These are phyloP conservation scores for Lepidonotus clava DNA, from an alignment of 2,888 invertebrate genomes.

Conservation along the genomic window DNA sequence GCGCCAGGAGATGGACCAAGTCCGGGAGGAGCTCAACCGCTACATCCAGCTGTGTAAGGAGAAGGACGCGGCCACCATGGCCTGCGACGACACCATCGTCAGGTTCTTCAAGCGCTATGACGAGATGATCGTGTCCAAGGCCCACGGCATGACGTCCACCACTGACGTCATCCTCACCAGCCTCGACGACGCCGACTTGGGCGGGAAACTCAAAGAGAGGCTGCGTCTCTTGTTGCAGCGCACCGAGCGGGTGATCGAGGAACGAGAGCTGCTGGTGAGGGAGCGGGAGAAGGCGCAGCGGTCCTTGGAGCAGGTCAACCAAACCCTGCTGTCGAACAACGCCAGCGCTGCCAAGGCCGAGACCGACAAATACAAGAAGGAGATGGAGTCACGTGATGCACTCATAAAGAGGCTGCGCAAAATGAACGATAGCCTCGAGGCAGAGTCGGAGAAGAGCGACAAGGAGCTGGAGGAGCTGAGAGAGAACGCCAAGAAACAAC, in stretches of 20 bases:
- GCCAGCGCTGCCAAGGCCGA: neutral
- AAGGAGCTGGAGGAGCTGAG: neutral
- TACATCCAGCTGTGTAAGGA: neutral
- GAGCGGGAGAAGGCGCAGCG: conserved; percentile 20
- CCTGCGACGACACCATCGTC: neutral
- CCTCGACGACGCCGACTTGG: neutral
- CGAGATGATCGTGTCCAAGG: neutral
- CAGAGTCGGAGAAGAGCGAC: conserved; percentile 15
- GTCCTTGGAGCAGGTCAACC: neutral
- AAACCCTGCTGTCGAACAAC: neutral
- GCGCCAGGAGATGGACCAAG: conserved; percentile 59
- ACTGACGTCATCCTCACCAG: neutral
- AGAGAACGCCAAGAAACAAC: neutral
- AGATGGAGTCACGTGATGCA: neutral
- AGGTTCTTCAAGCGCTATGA: conserved; percentile 13
- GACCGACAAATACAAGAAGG: neutral
- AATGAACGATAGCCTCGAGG: neutral
- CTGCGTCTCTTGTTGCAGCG: neutral
- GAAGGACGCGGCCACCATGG: conserved; percentile 21
- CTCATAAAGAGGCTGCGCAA: neutral
- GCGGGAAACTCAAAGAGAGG: neutral
- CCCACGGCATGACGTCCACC: conserved; percentile 36
- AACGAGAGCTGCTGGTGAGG: conserved; percentile 9
- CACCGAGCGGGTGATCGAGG: neutral
- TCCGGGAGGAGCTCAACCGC: conserved; percentile 48